Percentiles rank a stretch among this genome's conserved stretches.
phyloP scores from a whole-genome alignment of 2,888 invertebrate species.

The Bembecia ichneumoniformis region DNA sequence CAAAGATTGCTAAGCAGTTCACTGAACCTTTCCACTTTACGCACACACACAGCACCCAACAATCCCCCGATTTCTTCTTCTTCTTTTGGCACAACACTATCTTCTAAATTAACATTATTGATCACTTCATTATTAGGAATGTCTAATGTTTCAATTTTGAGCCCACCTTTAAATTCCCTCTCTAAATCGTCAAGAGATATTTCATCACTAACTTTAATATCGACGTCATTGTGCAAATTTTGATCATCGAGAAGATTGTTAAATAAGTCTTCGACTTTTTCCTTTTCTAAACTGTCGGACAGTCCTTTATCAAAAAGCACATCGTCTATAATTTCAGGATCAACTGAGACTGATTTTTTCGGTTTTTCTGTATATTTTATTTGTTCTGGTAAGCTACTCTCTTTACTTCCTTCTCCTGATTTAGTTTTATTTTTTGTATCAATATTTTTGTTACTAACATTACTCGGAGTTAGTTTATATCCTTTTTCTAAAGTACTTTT shows the following conservation, averaged over 20 bases:
- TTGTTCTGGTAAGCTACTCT: slow-evolving; percentile 30
- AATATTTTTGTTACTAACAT: slow-evolving; percentile 46
- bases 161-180: slow-evolving; percentile 24
- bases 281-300: slow-evolving; percentile 41
- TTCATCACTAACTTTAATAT: slow-evolving; percentile 30
- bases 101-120: slow-evolving; percentile 33
- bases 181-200: slow-evolving; percentile 13
- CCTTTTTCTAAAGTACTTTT: slow-evolving; percentile 65
- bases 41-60: slow-evolving; percentile 62
- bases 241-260: slow-evolving; percentile 42
- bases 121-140: slow-evolving; percentile 4
- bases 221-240: slow-evolving; percentile 23
- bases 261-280: slow-evolving; percentile 54
- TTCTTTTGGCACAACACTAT: slow-evolving; percentile 57
- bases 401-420: slow-evolving; percentile 30
- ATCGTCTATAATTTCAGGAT: slow-evolving; percentile 23
- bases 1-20: slow-evolving; percentile 66
- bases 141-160: slow-evolving; percentile 23
- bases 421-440: slow-evolving; percentile 40
- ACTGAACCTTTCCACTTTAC: slow-evolving; percentile 67
- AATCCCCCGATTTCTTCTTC: slow-evolving; percentile 44
- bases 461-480: slow-evolving; percentile 54
- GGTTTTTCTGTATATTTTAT: slow-evolving; percentile 24
- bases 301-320: slow-evolving; percentile 41
- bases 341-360: slow-evolving; percentile 9